Percentiles rank a stretch among this genome's conserved stretches.
phyloP scores from a whole-genome alignment of 2,888 invertebrate genomes.

The Caradrina kadenii region DNA sequence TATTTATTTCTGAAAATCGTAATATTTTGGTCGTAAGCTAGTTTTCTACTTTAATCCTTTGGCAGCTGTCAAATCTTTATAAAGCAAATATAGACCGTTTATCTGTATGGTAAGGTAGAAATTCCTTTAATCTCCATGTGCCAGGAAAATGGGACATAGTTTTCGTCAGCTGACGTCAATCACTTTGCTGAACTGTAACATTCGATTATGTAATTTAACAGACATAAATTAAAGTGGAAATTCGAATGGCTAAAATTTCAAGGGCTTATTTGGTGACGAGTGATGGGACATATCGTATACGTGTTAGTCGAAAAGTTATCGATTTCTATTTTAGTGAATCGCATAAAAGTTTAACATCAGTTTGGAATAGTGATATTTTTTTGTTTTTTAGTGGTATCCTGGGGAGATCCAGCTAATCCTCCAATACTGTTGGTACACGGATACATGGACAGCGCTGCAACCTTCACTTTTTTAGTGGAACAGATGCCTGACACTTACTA shows the following conservation, averaged over 20 bases:
- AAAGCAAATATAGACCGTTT: not conserved
- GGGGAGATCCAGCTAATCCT: conserved; percentile 85
- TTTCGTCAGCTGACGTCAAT: not conserved
- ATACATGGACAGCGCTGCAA: conserved; percentile 90
- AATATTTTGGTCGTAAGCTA: not conserved
- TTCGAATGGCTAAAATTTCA: not conserved
- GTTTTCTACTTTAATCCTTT: not conserved
- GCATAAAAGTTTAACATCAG: not conserved
- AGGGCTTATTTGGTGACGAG: not conserved
- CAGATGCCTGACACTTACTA: conserved; percentile 79
- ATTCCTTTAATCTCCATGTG: not conserved
- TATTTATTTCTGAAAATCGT: not conserved
- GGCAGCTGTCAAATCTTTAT: conserved; percentile 18
- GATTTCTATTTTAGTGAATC: not conserved
- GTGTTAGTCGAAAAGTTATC: not conserved
- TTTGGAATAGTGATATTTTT: too few species aligned
- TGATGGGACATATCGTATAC: conserved; percentile 18
- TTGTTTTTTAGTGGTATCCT: conserved; percentile 86
- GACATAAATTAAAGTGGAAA: rapidly evolving
- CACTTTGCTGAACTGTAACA: too few species aligned
- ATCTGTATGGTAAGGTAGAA: rapidly evolving
- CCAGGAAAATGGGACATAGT: not conserved
- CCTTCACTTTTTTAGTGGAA: conserved; percentile 88
- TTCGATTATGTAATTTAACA: rapidly evolving
- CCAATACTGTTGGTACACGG: conserved; percentile 90